Evolutionary conservation across 2,113 vertebrate genomes (phyloP).

Genomic region (Varanus komodoensis): DNA sequence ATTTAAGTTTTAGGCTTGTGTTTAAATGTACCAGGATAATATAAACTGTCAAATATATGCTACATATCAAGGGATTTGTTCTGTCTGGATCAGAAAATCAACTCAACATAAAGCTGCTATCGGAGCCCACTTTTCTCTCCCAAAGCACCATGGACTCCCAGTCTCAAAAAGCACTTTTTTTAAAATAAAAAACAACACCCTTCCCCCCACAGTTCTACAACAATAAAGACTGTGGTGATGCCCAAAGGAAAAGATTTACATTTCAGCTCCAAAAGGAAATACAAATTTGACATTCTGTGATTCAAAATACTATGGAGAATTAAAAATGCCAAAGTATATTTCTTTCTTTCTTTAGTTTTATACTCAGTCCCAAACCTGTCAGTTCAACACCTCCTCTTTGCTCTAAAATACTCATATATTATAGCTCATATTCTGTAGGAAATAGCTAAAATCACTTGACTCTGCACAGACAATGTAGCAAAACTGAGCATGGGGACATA

Average conservation of each 20-base stretch:
- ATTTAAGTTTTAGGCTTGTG: neutral
- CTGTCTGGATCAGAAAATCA: conserved; percentile 32
- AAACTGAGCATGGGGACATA: neutral
- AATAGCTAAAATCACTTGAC: neutral
- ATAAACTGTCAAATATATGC: conserved; percentile 31
- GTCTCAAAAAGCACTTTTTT: neutral
- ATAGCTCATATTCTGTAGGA: neutral
- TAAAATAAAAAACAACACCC: neutral
- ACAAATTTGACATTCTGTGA: conserved; percentile 24
- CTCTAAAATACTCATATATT: conserved; percentile 2
- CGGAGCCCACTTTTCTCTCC: conserved; percentile 23
- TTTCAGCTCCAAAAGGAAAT: conserved; percentile 22
- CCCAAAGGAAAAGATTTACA: neutral
- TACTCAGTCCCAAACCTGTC: neutral
- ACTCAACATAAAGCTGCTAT: neutral
- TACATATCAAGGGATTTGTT: conserved; percentile 1
- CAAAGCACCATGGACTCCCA: conserved; percentile 17
- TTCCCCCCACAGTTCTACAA: neutral
- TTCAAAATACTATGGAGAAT: conserved; percentile 17
- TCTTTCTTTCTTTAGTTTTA: neutral
- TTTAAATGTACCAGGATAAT: neutral
- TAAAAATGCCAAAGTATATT: neutral
- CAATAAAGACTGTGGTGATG: neutral
- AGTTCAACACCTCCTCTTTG: neutral
- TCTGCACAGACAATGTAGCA: neutral